A percentile compares a stretch with the other conserved stretches of the same genome.
These are phyloP conservation scores for Maniola hyperantus DNA, from an alignment of 2,888 invertebrate genomes.

Conservation along the genomic window DNA sequence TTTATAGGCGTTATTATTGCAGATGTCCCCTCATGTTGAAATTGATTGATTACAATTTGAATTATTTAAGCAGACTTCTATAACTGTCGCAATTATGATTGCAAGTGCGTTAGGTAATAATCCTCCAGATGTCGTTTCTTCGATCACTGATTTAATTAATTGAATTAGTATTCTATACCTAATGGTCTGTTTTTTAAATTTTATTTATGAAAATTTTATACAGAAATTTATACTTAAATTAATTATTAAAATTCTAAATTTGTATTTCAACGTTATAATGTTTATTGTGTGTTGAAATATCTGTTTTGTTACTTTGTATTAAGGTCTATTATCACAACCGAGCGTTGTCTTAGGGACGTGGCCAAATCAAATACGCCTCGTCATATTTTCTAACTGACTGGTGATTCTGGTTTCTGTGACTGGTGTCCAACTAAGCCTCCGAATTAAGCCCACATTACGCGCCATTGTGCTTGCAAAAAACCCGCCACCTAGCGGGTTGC, in stretches of 20 bases:
- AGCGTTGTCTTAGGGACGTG: background rate
- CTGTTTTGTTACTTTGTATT: slow-evolving; percentile 9
- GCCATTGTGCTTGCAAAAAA: too few species aligned
- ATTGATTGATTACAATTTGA: background rate
- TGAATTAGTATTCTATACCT: slow-evolving; percentile 12
- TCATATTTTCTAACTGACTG: too few species aligned
- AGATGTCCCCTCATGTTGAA: too few species aligned
- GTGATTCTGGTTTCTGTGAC: too few species aligned
- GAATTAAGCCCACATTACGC: too few species aligned
- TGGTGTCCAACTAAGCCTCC: too few species aligned
- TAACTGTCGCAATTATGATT: background rate
- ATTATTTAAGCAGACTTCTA: background rate
- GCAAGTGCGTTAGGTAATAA: slow-evolving; percentile 1
- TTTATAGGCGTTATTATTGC: too few species aligned
- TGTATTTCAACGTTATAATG: slow-evolving; percentile 17
- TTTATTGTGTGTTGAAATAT: slow-evolving; percentile 19
- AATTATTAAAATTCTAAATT: slow-evolving; percentile 18
- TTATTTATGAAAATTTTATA: slow-evolving; percentile 22
- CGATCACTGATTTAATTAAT: slow-evolving; percentile 20
- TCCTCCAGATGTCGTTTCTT: slow-evolving; percentile 14
- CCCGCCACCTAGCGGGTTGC: too few species aligned
- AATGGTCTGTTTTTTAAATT: slow-evolving; percentile 3
- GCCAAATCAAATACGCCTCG: background rate
- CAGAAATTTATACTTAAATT: slow-evolving; percentile 14
- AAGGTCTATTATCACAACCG: background rate